Base-by-base conservation (phyloP, 2,888 invertebrate genomes). In the Acrobasis suavella region DNA sequence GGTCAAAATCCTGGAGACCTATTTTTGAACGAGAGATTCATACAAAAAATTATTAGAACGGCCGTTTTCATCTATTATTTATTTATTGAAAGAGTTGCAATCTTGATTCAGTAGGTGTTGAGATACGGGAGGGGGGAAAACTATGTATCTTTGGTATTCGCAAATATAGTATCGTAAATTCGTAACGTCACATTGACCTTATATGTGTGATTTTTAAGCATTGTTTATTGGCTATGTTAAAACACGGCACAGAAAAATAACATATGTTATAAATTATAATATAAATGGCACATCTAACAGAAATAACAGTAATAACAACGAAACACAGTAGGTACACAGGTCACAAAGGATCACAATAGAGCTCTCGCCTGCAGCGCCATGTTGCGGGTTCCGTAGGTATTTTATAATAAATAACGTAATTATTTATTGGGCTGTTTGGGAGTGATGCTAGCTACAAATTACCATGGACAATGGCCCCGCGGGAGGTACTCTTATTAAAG, bases 371-470 rank as follows among this genome's bases (percentile, higher is more conserved):
- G 67, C 67, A 67, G 16, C 60, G 52, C 70, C 70, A 67, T 66
- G 71, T 69, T 67, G 73, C 65, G 72, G 72, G 75, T 76, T 75
- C 51, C 69, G 70, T 73, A 83, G 79, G 81, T 77, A 79, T 85
- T 88, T 86, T 85, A 86, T 86, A 87, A 84, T 83, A 85, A 89
- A 89, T 88, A 89, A 87, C 83, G 81, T 85, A 87, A 89, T 90
- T 89, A 87, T 89, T 90, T 90, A 64, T 58, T 61, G 78, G 78
- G 86, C 84, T 88, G 87, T 87, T 84, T 77, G 78, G 81, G 82
- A 84, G 83, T 83, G 83, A 87, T 87, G 86, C 80, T 80, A 85
- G 87, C 87, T 89, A 91, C 91, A 91, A 91, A 92, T 91, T 89
- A 90, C 77, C 67, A 72, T 71, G 87, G 85, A 92, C 91, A 92